These are phyloP conservation scores for Horisme vitalbata DNA, from an alignment of 2,888 invertebrate genomes.

Conservation along the genomic window DNA sequence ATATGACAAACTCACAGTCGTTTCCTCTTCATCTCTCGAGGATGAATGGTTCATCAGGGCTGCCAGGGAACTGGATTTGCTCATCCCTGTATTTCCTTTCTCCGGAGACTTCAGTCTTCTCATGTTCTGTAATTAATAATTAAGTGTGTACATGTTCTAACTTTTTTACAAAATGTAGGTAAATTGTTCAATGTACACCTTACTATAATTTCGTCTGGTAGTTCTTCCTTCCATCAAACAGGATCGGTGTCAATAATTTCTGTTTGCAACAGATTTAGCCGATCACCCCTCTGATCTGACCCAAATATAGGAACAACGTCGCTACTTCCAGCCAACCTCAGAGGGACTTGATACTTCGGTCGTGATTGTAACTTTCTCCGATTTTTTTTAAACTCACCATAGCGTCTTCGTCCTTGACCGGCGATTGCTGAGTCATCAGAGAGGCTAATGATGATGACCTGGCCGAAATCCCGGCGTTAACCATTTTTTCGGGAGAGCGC, in stretches of 20 bases:
- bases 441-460: constrained; percentile 73
- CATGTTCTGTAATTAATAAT: constrained; percentile 40
- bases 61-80: constrained; percentile 63
- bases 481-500: constrained; percentile 78
- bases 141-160: too few species aligned
- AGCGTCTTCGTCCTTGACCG: constrained; percentile 57
- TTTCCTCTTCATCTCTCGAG: constrained; percentile 60
- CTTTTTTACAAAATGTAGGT: too few species aligned
- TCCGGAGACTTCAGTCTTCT: constrained; percentile 63
- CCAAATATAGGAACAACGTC: too few species aligned
- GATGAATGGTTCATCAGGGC: constrained; percentile 67
- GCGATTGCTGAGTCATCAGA: constrained; percentile 64
- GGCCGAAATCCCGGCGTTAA: constrained; percentile 64
- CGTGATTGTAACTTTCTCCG: too few species aligned
- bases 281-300: too few species aligned
- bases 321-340: too few species aligned
- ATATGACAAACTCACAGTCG: constrained; percentile 49
- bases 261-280: too few species aligned
- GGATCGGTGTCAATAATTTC: too few species aligned
- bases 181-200: too few species aligned
- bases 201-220: too few species aligned
- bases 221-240: too few species aligned
- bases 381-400: constrained; percentile 37
- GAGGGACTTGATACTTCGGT: too few species aligned
- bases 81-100: constrained; percentile 44